Conservation (phyloP, 1,140 invertebrate genomes). For the Physella acuta region DNA sequence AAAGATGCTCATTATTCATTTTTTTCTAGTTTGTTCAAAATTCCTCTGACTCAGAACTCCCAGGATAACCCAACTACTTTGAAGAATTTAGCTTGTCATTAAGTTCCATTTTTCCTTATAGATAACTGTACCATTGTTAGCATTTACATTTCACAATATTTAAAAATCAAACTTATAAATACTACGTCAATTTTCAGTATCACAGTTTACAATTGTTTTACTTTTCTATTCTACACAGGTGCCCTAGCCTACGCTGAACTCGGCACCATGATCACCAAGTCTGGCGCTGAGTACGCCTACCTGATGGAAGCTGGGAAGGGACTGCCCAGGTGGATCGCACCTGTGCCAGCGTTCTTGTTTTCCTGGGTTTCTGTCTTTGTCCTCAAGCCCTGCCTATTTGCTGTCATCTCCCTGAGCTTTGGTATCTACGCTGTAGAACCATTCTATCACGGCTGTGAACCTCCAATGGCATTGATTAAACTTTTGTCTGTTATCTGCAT, state of each 20-base stretch:
- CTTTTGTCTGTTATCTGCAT: slow-evolving; percentile 41
- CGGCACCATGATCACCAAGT: slow-evolving; percentile 65
- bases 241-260: slow-evolving; percentile 81
- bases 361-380: slow-evolving; percentile 69
- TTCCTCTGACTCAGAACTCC: too few species aligned
- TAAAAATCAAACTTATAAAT: too few species aligned
- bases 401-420: slow-evolving; percentile 89
- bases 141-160: too few species aligned
- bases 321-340: slow-evolving; percentile 40
- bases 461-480: slow-evolving; percentile 38
- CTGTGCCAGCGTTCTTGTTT: slow-evolving; percentile 51
- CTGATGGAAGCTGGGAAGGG: slow-evolving; percentile 40
- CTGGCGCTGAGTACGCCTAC: slow-evolving; percentile 55
- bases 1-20: too few species aligned
- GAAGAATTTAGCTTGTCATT: too few species aligned
- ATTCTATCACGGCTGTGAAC: slow-evolving; percentile 67
- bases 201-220: too few species aligned
- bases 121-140: too few species aligned
- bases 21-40: too few species aligned
- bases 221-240: slow-evolving; percentile 62
- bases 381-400: slow-evolving; percentile 70
- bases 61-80: too few species aligned
- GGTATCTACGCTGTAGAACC: slow-evolving; percentile 88
- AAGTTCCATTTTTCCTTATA: too few species aligned
- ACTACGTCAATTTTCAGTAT: too few species aligned